Conservation (phyloP, 2,113 vertebrate genomes). For the Ammodytes dubius region DNA sequence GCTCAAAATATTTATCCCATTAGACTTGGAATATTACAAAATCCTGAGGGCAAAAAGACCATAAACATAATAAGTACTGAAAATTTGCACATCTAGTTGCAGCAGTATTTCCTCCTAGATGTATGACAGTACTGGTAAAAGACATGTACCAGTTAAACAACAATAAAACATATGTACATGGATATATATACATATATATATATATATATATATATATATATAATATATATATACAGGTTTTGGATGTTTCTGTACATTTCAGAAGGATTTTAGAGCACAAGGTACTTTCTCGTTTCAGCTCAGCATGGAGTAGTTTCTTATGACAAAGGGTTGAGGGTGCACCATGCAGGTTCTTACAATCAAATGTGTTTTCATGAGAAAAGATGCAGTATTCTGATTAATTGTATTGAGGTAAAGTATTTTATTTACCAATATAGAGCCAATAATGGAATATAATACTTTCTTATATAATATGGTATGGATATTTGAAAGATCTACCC, state of each 20-base stretch:
- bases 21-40: slow-evolving; percentile 14
- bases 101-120: neutral
- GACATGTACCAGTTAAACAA: neutral
- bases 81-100: neutral
- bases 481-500: neutral
- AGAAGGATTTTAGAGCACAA: neutral
- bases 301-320: neutral
- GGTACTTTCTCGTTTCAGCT: neutral
- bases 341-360: neutral
- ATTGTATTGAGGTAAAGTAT: neutral
- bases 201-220: too few species aligned
- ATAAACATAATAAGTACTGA: neutral
- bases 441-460: neutral
- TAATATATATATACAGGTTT: neutral
- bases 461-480: neutral
- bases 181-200: too few species aligned
- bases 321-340: neutral
- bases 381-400: neutral
- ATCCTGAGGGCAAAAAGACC: slow-evolving; percentile 2
- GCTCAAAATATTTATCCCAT: slow-evolving; percentile 29
- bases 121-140: neutral
- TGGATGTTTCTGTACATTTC: neutral
- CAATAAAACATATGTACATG: neutral
- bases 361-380: neutral
- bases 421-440: too few species aligned